phyloP scores from a whole-genome alignment of 2,797 vertebrate genomes.

The Cyclopterus lumpus region DNA sequence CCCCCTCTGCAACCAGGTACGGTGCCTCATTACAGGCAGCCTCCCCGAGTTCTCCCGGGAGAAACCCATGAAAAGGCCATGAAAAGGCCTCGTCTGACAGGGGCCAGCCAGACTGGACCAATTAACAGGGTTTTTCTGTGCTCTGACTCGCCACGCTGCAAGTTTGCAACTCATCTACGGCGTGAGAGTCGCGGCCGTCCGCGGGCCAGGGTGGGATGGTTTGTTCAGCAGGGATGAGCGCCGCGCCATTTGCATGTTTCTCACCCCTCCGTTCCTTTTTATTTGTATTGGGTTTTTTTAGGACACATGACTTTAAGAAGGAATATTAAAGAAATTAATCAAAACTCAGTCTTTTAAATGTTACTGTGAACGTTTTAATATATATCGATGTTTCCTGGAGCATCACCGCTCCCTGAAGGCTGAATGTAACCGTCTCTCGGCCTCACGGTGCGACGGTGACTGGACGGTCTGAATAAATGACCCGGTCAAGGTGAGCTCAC shows the following conservation, averaged over 20 bases:
- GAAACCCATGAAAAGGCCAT: conserved; percentile 82
- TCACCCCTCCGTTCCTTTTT: conserved; percentile 2
- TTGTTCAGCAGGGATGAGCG: conserved; percentile 52
- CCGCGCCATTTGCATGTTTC: conserved; percentile 53
- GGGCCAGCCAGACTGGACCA: conserved; percentile 80
- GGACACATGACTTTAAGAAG: conserved; percentile 18
- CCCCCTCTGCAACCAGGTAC: conserved; percentile 77
- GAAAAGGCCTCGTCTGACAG: conserved; percentile 83
- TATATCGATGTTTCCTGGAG: conserved; percentile 43
- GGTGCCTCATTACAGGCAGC: conserved; percentile 82
- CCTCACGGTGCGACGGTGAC: conserved; percentile 57
- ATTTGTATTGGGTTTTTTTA: no score
- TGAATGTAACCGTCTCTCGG: conserved; percentile 58
- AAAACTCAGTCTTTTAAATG: no score
- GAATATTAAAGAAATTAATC: conserved; percentile 39
- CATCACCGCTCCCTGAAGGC: conserved; percentile 64
- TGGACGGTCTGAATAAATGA: conserved; percentile 75
- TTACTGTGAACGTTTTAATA: no score
- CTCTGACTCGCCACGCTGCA: conserved; percentile 68
- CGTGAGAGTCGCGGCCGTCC: conserved; percentile 60
- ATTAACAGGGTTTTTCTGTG: conserved; percentile 80
- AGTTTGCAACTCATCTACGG: conserved; percentile 71
- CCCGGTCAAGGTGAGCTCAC: conserved; percentile 77
- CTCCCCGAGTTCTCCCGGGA: conserved; percentile 78
- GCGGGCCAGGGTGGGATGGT: conserved; percentile 61